Conservation (phyloP, 2,888 invertebrate genomes). For the Megalurothrips usitatus region DNA sequence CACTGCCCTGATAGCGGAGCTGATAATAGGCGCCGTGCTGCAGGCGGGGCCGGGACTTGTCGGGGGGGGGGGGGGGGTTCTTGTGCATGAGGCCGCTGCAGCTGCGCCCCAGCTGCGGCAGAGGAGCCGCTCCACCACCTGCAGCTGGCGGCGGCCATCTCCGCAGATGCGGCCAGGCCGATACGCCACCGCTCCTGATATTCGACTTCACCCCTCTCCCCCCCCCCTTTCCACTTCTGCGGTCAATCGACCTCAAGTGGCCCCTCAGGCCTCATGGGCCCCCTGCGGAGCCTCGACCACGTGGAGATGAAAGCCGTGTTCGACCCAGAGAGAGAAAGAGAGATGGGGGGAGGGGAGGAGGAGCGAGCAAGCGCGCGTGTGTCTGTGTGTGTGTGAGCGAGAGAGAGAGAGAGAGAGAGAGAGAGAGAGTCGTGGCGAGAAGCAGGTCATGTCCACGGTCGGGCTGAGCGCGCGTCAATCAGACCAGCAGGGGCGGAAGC, state of each 20-base stretch:
- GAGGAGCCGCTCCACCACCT: too few relatives aligned
- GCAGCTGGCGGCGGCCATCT: background rate
- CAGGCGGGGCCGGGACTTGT: too few relatives aligned
- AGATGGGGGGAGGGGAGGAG: too few relatives aligned
- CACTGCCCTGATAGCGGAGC: background rate
- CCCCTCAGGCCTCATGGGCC: background rate
- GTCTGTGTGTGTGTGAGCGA: too few relatives aligned
- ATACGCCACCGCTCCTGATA: background rate
- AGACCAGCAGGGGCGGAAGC: background rate
- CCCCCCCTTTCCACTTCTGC: background rate
- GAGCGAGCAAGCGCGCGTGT: too few relatives aligned
- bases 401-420: too few relatives aligned
- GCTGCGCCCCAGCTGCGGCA: too few relatives aligned
- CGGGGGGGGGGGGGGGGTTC: too few relatives aligned
- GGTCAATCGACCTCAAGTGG: background rate
- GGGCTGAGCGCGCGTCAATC: background rate
- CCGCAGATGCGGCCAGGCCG: too few relatives aligned
- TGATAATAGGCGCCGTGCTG: too few relatives aligned
- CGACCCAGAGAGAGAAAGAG: background rate
- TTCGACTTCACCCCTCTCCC: background rate
- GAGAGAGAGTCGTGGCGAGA: background rate
- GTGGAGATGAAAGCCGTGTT: background rate
- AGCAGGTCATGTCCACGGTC: background rate
- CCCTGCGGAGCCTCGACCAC: background rate
- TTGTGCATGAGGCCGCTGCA: too few relatives aligned